phyloP scores from a whole-genome alignment of 2,797 vertebrate genomes.

The Nothura maculosa region DNA sequence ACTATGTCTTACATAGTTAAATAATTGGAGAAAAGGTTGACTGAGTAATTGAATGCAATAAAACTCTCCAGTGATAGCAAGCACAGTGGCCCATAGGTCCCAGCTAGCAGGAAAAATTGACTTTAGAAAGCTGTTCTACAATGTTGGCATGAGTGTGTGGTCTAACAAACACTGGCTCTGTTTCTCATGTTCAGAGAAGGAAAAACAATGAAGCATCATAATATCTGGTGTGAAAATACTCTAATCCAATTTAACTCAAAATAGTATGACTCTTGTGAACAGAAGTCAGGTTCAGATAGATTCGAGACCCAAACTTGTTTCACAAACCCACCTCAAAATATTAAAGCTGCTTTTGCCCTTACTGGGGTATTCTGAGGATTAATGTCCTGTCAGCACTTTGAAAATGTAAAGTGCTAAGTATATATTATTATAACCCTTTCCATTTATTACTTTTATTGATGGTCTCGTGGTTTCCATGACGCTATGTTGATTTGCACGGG shows the following conservation, averaged over 20 bases:
- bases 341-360: conserved; percentile 47
- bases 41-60: neutral
- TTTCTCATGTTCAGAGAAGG: neutral
- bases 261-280: neutral
- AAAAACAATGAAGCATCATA: neutral
- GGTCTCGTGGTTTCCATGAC: conserved; percentile 62
- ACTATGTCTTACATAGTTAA: neutral
- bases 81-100: neutral
- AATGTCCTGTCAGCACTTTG: conserved; percentile 69
- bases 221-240: neutral
- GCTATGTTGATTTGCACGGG: conserved; percentile 61
- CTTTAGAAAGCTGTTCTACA: conserved; percentile 18
- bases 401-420: conserved; percentile 73
- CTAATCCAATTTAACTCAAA: neutral
- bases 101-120: neutral
- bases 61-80: conserved; percentile 7
- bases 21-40: conserved; percentile 43
- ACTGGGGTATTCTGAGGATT: conserved; percentile 60
- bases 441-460: conserved; percentile 75
- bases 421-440: conserved; percentile 73
- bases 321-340: conserved; percentile 29
- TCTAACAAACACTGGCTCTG: neutral
- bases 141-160: neutral
- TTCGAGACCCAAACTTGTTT: conserved; percentile 23
- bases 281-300: conserved; percentile 21